Evolutionary conservation across 2,113 vertebrate genomes (phyloP).

Genomic region (Gallinago media): DNA sequence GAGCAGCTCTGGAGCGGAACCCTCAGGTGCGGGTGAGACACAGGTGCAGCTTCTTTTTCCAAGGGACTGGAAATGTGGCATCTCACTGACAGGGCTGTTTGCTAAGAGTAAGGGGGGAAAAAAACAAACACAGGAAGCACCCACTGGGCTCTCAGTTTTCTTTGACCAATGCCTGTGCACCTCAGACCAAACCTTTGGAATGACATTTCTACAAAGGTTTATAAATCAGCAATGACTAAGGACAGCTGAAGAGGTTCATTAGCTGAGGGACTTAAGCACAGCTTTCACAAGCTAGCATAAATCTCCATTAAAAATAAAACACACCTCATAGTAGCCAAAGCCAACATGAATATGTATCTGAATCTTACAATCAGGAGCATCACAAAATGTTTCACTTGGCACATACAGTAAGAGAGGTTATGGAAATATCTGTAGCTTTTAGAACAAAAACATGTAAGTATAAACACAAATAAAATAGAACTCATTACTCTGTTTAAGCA

Average conservation of each 20-base stretch:
- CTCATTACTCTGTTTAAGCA: constrained; percentile 79
- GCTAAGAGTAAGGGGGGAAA: not conserved
- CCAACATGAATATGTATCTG: constrained; percentile 43
- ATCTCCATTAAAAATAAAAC: constrained; percentile 65
- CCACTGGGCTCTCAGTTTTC: constrained; percentile 1
- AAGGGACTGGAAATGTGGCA: not conserved
- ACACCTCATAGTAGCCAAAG: constrained; percentile 63
- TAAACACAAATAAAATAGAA: constrained; percentile 77
- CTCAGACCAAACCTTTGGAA: constrained; percentile 30
- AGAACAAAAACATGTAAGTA: constrained; percentile 70
- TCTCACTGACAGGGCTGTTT: constrained; percentile 1
- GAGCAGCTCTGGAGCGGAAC: not conserved
- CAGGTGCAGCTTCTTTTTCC: not conserved
- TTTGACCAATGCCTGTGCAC: constrained; percentile 10
- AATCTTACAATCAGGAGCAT: constrained; percentile 60
- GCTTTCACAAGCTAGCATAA: constrained; percentile 74
- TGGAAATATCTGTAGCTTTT: constrained; percentile 78
- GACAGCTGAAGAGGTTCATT: constrained; percentile 57
- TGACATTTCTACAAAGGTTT: not conserved
- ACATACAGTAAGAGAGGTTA: constrained; percentile 70
- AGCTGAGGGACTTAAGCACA: constrained; percentile 61
- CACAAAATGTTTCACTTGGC: constrained; percentile 68
- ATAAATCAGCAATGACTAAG: constrained; percentile 32
- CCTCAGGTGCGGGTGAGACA: not conserved
- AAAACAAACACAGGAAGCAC: not conserved